phyloP scores from a whole-genome alignment of 1,140 invertebrate species.

The Aphelinus atriplicis region DNA sequence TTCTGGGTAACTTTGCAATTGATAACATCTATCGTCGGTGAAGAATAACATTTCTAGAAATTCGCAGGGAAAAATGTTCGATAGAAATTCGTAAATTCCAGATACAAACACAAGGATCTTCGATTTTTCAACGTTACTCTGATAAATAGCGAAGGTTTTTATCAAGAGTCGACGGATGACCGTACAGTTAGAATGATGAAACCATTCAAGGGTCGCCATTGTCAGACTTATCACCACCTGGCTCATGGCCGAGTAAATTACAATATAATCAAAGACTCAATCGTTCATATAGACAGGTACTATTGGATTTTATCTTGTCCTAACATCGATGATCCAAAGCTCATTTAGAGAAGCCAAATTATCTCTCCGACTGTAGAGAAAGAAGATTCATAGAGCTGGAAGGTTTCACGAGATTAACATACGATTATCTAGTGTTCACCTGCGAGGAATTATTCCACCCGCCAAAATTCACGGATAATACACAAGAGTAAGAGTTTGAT shows the following conservation, averaged over 20 bases:
- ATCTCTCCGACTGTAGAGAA: constrained; percentile 47
- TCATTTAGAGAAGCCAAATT: constrained; percentile 41
- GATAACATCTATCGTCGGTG: no score
- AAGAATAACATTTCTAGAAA: no score
- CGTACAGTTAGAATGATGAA: constrained; percentile 62
- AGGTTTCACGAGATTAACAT: constrained; percentile 43
- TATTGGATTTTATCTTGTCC: background rate
- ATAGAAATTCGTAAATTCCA: background rate
- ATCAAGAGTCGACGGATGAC: constrained; percentile 63
- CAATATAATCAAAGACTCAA: constrained; percentile 67
- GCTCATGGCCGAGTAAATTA: constrained; percentile 66
- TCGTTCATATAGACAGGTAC: constrained; percentile 69
- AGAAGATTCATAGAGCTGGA: constrained; percentile 42
- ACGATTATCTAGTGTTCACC: constrained; percentile 72
- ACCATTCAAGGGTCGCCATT: constrained; percentile 65
- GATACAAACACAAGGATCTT: constrained; percentile 23
- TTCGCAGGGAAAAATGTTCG: no score
- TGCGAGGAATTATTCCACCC: constrained; percentile 71
- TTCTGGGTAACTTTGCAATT: constrained; percentile 64
- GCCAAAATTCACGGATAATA: constrained; percentile 56
- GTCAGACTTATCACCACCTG: constrained; percentile 64
- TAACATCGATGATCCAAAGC: background rate
- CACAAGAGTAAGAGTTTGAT: no score
- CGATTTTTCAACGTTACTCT: constrained; percentile 72
- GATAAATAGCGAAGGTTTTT: constrained; percentile 74